These are phyloP conservation scores for Globodera ellingtonae DNA, from an alignment of 1,140 invertebrate genomes.

Conservation along the genomic window DNA sequence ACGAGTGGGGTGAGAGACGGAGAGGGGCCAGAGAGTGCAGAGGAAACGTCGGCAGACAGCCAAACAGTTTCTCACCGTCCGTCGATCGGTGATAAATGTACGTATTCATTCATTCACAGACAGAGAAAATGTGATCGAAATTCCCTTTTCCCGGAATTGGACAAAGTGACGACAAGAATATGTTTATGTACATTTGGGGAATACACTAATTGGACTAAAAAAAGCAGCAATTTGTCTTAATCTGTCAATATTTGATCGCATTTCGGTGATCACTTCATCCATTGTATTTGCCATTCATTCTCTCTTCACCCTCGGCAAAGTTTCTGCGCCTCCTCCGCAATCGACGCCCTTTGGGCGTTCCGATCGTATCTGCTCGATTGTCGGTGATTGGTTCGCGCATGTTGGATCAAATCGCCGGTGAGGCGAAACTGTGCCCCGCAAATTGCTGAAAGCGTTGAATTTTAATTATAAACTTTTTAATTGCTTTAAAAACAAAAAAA, in stretches of 20 bases:
- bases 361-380: slow-evolving; percentile 27
- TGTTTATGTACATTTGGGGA: neutral
- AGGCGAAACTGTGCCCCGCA: slow-evolving; percentile 34
- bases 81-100: too few species aligned
- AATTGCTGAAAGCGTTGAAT: slow-evolving; percentile 30
- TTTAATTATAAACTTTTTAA: neutral
- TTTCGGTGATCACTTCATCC: too few species aligned
- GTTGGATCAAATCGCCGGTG: slow-evolving; percentile 34
- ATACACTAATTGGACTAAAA: neutral
- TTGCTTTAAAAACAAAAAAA: neutral
- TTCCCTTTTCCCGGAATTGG: neutral
- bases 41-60: neutral
- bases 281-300: neutral
- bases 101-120: too few species aligned
- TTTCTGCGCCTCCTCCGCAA: slow-evolving; percentile 4
- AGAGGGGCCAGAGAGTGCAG: neutral
- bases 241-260: too few species aligned
- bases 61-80: neutral
- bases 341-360: neutral
- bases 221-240: too few species aligned
- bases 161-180: neutral
- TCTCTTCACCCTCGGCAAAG: neutral
- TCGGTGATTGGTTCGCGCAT: slow-evolving; percentile 38
- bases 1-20: neutral
- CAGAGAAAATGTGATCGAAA: neutral